Conservation (phyloP, 35 echinoderm and acorn worm species). For the Lytechinus pictus region DNA sequence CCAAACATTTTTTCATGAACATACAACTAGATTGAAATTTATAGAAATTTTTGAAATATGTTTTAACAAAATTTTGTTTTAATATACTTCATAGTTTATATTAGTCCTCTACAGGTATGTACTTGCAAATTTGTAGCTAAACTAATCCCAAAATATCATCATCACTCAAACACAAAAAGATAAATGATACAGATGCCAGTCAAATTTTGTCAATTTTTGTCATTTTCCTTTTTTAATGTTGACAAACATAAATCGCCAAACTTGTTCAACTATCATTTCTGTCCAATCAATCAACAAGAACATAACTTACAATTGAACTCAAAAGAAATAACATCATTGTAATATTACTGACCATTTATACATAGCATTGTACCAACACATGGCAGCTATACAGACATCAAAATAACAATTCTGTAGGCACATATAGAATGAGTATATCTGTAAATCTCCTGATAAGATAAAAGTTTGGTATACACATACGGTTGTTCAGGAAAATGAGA, state of each 20-base stretch:
- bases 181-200: background rate
- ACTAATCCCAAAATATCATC: background rate
- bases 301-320: background rate
- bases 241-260: conserved; percentile 18
- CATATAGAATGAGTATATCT: background rate
- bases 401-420: background rate
- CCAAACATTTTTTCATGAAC: no score
- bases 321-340: background rate
- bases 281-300: background rate
- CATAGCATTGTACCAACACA: conserved; percentile 11
- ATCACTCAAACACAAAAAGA: background rate
- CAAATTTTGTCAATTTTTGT: background rate
- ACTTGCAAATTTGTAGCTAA: no score
- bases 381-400: background rate
- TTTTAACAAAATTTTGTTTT: no score
- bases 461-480: background rate
- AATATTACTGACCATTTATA: background rate
- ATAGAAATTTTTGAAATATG: no score
- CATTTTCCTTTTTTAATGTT: conserved; percentile 6
- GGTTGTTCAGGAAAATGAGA: background rate
- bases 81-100: no score
- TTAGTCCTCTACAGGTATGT: no score
- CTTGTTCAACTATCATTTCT: background rate
- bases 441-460: background rate
- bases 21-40: no score